These are phyloP conservation scores for Menura novaehollandiae DNA, from an alignment of 2,113 vertebrate genomes.

Conservation along the genomic window DNA sequence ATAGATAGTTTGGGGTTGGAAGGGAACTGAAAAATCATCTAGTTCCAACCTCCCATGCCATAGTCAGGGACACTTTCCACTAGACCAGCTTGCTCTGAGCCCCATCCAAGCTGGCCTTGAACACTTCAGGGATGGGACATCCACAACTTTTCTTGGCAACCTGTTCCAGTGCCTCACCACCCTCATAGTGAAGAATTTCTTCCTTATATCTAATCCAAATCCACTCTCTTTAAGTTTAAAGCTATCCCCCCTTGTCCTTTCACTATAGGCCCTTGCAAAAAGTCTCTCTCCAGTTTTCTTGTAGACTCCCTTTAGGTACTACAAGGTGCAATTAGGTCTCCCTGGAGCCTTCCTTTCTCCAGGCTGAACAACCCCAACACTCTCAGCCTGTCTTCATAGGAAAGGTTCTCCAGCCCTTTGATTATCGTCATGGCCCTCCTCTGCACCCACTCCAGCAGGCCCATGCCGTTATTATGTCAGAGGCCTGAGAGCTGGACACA, in stretches of 20 bases:
- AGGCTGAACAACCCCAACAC: not conserved
- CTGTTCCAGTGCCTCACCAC: not conserved
- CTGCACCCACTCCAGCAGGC: not conserved
- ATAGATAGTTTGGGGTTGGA: not conserved
- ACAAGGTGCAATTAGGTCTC: not conserved
- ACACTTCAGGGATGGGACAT: not conserved
- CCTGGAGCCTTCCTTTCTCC: not conserved
- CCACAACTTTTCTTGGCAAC: not conserved
- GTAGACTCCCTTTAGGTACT: not conserved
- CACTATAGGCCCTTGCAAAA: not conserved
- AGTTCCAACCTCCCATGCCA: not conserved
- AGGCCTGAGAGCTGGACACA: fast-evolving
- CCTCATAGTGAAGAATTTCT: not conserved
- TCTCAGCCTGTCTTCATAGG: not conserved
- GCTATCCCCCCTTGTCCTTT: not conserved
- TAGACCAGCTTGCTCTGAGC: not conserved
- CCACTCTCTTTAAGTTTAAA: not conserved
- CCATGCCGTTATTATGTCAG: not conserved
- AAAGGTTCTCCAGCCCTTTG: not conserved
- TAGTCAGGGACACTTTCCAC: fast-evolving
- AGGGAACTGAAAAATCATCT: not conserved
- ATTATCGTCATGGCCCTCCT: not conserved
- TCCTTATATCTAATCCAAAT: not conserved
- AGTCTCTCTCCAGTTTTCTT: not conserved
- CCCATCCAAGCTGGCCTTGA: not conserved